Evolutionary conservation across 1,140 invertebrate species (phyloP).

Genomic region (Drosophila insularis): DNA sequence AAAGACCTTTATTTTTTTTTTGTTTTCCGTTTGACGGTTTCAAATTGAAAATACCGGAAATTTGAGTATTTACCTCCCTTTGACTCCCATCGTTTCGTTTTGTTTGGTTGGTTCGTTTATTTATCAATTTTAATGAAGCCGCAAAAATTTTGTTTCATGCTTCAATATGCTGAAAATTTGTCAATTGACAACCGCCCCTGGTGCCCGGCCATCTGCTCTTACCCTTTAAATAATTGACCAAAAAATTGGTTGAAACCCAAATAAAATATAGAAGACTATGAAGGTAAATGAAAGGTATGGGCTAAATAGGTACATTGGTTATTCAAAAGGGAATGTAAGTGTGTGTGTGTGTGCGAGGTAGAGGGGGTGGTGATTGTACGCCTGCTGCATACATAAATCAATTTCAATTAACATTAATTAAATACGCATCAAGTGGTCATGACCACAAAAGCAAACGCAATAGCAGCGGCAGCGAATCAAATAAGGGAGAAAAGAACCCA

Average conservation of each 20-base stretch:
- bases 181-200: slow-evolving; percentile 28
- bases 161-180: slow-evolving; percentile 62
- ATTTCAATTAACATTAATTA: slow-evolving; percentile 81
- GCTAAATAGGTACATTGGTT: neutral
- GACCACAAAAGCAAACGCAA: slow-evolving; percentile 54
- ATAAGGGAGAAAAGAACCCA: neutral
- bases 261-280: neutral
- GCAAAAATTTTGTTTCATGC: slow-evolving; percentile 54
- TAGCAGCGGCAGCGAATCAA: neutral
- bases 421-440: slow-evolving; percentile 80
- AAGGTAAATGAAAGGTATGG: neutral
- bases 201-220: too few species aligned
- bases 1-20: neutral
- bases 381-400: slow-evolving; percentile 77
- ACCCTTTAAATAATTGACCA: too few species aligned
- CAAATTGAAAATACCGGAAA: slow-evolving; percentile 2
- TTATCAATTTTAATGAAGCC: slow-evolving; percentile 63
- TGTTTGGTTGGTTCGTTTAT: slow-evolving; percentile 39
- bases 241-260: slow-evolving; percentile 1
- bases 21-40: neutral
- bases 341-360: too few species aligned
- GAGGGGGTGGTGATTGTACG: slow-evolving; percentile 45
- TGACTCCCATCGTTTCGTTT: neutral
- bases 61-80: neutral
- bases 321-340: neutral